phyloP scores from a whole-genome alignment of 2,113 vertebrate genomes.

The Stegostoma tigrinum region DNA sequence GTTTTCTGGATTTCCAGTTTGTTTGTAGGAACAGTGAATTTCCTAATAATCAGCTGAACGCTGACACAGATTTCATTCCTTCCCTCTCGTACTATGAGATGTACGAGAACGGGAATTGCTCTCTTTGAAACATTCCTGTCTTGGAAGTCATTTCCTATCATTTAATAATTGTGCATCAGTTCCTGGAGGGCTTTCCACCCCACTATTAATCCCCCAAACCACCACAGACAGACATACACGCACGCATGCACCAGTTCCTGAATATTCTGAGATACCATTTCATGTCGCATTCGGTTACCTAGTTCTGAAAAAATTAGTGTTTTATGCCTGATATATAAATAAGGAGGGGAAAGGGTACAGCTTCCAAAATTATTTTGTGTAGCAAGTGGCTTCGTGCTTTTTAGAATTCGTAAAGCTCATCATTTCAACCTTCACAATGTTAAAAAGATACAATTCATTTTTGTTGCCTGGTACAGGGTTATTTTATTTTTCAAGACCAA shows the following conservation, averaged over 20 bases:
- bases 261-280: neutral
- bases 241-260: neutral
- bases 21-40: neutral
- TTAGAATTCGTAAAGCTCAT: slow-evolving; percentile 35
- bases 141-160: neutral
- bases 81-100: neutral
- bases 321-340: neutral
- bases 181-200: neutral
- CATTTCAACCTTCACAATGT: neutral
- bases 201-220: too few species aligned
- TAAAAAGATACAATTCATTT: neutral
- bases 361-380: neutral
- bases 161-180: neutral
- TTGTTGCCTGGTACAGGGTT: neutral
- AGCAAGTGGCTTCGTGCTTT: neutral
- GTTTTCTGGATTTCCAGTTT: neutral
- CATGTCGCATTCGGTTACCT: neutral
- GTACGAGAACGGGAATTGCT: neutral
- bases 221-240: too few species aligned
- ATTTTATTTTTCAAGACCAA: neutral
- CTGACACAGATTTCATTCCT: neutral
- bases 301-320: neutral
- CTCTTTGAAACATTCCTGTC: neutral
- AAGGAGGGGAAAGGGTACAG: neutral
- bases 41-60: neutral